Evolutionary conservation across 2,888 invertebrate genomes (phyloP).

Genomic region (Danaus chrysippus): DNA sequence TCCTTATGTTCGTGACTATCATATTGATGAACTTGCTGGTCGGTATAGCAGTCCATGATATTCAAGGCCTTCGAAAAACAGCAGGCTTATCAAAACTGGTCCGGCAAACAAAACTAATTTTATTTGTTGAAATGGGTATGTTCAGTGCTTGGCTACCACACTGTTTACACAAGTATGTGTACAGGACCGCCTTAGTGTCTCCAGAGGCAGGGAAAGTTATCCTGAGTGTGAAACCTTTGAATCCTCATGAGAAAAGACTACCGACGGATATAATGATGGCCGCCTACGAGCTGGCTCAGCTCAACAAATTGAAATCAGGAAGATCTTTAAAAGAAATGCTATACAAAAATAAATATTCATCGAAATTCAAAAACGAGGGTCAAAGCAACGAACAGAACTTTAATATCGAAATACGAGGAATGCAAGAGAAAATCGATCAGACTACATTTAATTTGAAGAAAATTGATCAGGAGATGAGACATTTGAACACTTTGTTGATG

Average conservation of each 20-base stretch:
- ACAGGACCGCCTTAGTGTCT: conserved; percentile 88
- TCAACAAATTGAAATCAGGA: conserved; percentile 83
- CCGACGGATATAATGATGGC: conserved; percentile 88
- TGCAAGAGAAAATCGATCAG: conserved; percentile 84
- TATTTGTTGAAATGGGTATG: conserved; percentile 89
- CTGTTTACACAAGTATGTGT: conserved; percentile 85
- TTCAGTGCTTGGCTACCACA: conserved; percentile 88
- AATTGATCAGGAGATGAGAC: conserved; percentile 83
- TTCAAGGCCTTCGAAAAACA: conserved; percentile 90
- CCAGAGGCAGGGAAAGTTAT: conserved; percentile 91
- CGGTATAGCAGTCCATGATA: conserved; percentile 93
- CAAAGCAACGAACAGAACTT: conserved; percentile 66
- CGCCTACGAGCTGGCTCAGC: conserved; percentile 88
- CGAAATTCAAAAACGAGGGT: conserved; percentile 80
- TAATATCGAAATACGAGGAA: conserved; percentile 78
- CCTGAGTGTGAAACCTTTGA: conserved; percentile 88
- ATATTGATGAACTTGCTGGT: conserved; percentile 92
- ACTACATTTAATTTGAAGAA: conserved; percentile 84
- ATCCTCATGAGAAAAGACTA: conserved; percentile 88
- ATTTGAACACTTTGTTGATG: conserved; percentile 77
- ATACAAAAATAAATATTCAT: conserved; percentile 79
- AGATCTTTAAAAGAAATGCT: conserved; percentile 81
- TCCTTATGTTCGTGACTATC: conserved; percentile 90
- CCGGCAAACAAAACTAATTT: conserved; percentile 89
- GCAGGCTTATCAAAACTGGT: conserved; percentile 91